A percentile compares a stretch with the other conserved stretches of the same genome.
Evolutionary conservation across 2,888 invertebrate genomes (phyloP).

Genomic region (Arge pagana): DNA sequence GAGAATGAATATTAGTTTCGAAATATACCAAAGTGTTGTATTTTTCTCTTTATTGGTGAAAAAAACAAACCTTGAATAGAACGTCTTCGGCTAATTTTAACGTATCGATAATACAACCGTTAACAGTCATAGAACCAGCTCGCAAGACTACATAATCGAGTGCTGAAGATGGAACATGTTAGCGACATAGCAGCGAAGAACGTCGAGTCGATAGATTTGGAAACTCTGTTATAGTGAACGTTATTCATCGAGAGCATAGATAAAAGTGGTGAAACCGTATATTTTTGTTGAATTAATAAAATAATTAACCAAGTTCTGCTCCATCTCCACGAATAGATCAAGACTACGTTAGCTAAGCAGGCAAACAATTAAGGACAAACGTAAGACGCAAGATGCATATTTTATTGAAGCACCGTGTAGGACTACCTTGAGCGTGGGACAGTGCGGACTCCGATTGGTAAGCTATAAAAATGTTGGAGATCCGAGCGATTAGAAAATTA

Average conservation of each 20-base stretch:
- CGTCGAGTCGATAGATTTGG: no score
- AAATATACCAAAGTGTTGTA: no score
- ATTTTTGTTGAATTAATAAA: slow-evolving; percentile 4
- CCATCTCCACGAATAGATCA: slow-evolving; percentile 36
- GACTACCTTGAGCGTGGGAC: slow-evolving; percentile 54
- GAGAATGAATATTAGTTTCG: no score
- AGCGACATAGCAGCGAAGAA: no score
- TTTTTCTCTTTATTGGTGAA: no score
- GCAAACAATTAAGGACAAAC: slow-evolving; percentile 58
- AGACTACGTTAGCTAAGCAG: slow-evolving; percentile 67
- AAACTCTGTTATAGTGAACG: no score
- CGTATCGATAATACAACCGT: slow-evolving; percentile 29
- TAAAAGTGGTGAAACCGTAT: background rate
- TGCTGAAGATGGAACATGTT: slow-evolving; percentile 29
- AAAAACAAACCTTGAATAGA: no score
- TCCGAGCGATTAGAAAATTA: slow-evolving; percentile 50
- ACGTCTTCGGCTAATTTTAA: no score
- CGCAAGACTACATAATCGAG: slow-evolving; percentile 35
- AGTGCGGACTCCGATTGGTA: slow-evolving; percentile 56
- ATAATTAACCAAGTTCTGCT: background rate
- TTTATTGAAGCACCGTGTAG: slow-evolving; percentile 42
- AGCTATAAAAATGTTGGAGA: slow-evolving; percentile 53
- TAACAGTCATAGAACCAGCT: slow-evolving; percentile 29
- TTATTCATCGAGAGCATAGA: background rate
- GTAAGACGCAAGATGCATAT: slow-evolving; percentile 44